Conservation (phyloP, 2,797 vertebrate genomes). For the Loris lydekkerianus region DNA sequence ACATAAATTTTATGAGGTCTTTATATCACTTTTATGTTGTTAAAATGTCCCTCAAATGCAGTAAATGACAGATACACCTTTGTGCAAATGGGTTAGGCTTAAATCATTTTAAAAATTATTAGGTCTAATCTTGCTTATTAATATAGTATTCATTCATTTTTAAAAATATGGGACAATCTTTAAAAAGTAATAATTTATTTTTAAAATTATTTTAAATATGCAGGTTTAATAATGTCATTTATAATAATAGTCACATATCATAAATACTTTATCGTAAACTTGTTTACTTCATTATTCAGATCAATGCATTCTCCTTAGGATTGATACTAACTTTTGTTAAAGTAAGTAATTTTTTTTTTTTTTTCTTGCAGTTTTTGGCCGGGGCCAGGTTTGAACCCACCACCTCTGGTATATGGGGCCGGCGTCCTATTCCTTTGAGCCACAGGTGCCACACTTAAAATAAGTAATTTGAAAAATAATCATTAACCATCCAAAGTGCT, state of each 20-base stretch:
- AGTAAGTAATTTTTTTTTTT: conserved; percentile 11
- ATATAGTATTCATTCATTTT: background rate
- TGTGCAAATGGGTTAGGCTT: background rate
- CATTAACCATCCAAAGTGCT: conserved; percentile 19
- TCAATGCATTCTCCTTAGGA: conserved; percentile 25
- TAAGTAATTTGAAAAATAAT: conserved; percentile 43
- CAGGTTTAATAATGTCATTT: conserved; percentile 65
- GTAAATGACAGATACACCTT: conserved; percentile 9
- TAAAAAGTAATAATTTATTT: conserved; percentile 35
- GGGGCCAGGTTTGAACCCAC: too few species aligned
- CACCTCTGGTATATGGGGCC: too few species aligned
- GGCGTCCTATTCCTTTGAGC: too few species aligned
- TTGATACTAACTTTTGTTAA: conserved; percentile 45
- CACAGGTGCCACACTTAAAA: background rate
- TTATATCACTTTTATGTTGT: background rate
- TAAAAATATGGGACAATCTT: conserved; percentile 34
- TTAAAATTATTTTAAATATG: conserved; percentile 61
- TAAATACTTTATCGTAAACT: conserved; percentile 68
- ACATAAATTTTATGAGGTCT: conserved; percentile 38
- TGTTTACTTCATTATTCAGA: conserved; percentile 70
- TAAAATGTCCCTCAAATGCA: conserved; percentile 44
- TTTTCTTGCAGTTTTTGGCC: too few species aligned
- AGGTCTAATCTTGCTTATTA: conserved; percentile 55
- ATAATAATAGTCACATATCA: background rate
- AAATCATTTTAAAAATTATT: conserved; percentile 58